These are phyloP conservation scores for Pelobates cultripes DNA, from an alignment of 2,797 vertebrate genomes.

Conservation along the genomic window DNA sequence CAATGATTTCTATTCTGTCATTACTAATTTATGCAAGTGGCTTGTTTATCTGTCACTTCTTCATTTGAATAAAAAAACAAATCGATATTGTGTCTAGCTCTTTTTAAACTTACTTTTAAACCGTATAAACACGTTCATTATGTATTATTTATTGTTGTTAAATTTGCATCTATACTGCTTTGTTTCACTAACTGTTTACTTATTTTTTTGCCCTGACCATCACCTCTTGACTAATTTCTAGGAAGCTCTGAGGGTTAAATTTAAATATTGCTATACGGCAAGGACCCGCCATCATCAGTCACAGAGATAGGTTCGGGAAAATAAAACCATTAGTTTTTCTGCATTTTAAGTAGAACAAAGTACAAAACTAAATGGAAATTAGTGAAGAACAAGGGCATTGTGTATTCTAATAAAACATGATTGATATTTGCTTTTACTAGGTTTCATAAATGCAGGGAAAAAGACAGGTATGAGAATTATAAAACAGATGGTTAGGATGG, in stretches of 20 bases:
- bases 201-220: neutral
- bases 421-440: neutral
- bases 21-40: neutral
- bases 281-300: neutral
- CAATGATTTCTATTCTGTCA: neutral
- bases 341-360: neutral
- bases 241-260: neutral
- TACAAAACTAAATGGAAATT: neutral
- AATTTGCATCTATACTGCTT: neutral
- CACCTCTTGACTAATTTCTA: neutral
- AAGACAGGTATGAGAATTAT: neutral
- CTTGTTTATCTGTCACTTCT: neutral
- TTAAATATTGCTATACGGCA: neutral
- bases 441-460: neutral
- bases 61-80: slow-evolving; percentile 7
- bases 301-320: neutral
- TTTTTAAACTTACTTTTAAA: neutral
- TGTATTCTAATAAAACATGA: neutral
- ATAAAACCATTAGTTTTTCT: neutral
- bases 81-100: neutral
- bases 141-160: slow-evolving; percentile 3
- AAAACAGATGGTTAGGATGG: neutral
- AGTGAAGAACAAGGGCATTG: neutral
- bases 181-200: neutral
- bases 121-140: neutral